Conservation (phyloP, 2,888 invertebrate species). For the Agrochola circellaris region DNA sequence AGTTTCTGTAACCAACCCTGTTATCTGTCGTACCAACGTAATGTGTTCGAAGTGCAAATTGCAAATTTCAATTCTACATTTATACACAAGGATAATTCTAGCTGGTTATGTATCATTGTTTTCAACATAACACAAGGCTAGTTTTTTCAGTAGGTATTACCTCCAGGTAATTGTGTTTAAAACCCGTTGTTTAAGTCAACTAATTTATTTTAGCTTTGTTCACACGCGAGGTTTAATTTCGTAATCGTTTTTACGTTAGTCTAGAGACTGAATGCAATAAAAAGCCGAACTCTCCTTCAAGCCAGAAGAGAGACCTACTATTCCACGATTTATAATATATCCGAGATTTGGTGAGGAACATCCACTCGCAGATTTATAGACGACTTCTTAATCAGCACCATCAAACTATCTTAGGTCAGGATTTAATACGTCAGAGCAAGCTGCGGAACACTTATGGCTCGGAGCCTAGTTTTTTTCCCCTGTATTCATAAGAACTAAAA, state of each 20-base stretch:
- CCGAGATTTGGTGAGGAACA: not conserved
- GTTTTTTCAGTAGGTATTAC: constrained; percentile 14
- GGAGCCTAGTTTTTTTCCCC: not conserved
- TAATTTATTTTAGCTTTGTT: constrained; percentile 27
- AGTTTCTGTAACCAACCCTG: constrained; percentile 28
- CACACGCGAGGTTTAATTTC: constrained; percentile 18
- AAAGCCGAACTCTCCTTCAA: not conserved
- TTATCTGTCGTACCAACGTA: constrained; percentile 21
- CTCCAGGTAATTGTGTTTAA: constrained; percentile 21
- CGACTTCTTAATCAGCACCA: not conserved
- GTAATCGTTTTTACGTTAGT: constrained; percentile 23
- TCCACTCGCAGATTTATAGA: not conserved
- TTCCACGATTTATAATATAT: not conserved
- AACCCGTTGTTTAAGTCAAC: constrained; percentile 18
- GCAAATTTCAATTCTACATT: constrained; percentile 33
- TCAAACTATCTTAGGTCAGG: not conserved
- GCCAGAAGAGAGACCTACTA: not conserved
- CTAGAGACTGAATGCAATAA: not conserved
- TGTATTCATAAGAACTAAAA: not conserved
- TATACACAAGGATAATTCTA: constrained; percentile 33
- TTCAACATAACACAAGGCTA: constrained; percentile 28
- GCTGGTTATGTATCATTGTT: constrained; percentile 25
- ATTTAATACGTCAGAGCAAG: not conserved
- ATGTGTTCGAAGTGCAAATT: constrained; percentile 37
- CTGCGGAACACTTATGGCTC: not conserved